Base-by-base conservation (phyloP, 2,797 vertebrate species). In the Otolemur crassicaudatus region DNA sequence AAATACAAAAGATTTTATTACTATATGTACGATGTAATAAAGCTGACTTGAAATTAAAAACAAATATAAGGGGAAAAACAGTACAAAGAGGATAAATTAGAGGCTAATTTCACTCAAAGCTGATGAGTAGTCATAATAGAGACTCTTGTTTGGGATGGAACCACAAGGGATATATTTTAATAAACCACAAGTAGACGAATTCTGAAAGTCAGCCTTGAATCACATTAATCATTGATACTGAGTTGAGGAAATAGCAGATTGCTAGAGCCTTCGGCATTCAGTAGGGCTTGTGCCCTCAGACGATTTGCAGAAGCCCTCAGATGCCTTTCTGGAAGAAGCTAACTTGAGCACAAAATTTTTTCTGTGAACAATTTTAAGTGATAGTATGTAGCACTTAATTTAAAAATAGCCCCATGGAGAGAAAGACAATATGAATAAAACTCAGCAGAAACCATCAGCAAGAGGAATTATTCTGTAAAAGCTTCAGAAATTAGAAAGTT, bases 1-100 rank as follows among this genome's bases (percentile, higher is more conserved):
- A 91, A 94, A 75, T 88, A 69, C 29, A 85, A 69, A 91, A 46
- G 22, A 77, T 73, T 89, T 80, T 76, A 65, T 25, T 43, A 63
- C 20, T 76, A 12, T 72, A 34, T 56, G 16, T 22, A 73, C 61
- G 49, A 73, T 16, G 77, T 37, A 43, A 43, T 25, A 95, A 90
- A 81, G n/a, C 27, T 80, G 31, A 86, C 80, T 29, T 90, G 14
- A 60, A n/a, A 58, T 67, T 49, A 63, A 85, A 92, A 20, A 77
- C 46, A 93, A 81, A 6, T n/a, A 19, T 37, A 22, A 70, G 20
- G 34, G 63, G 8, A 31, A 90, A 17, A 53, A 56, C 75, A 37
- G 17, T 49, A 65, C 11, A 65, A 43, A 25, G 17, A 72, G 10
- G 6, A 8, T n/a, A 60, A 82, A 73, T 34, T 49, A 61, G 49